These are phyloP conservation scores for Saturnia japonica DNA, from an alignment of 2,888 invertebrate species.

Conservation along the genomic window DNA sequence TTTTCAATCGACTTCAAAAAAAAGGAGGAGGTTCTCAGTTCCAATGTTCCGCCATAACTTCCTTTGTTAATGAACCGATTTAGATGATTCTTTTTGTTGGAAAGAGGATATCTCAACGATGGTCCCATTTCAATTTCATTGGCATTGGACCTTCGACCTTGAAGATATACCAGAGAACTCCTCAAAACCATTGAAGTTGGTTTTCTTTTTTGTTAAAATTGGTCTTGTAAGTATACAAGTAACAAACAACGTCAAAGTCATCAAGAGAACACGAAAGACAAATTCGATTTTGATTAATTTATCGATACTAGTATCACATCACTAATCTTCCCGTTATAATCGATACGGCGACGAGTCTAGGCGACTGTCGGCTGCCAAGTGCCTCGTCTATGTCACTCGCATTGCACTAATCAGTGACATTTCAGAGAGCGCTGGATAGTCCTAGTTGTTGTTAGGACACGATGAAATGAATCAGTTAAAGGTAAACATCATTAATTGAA, in stretches of 20 bases:
- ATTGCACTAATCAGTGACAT: constrained; percentile 18
- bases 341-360: constrained; percentile 42
- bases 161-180: no score
- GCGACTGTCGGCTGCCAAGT: constrained; percentile 34
- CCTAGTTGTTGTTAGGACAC: constrained; percentile 8
- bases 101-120: no score
- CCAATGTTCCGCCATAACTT: no score
- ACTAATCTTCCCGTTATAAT: constrained; percentile 35
- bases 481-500: neutral
- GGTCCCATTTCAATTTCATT: no score
- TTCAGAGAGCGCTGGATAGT: constrained; percentile 12
- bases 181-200: no score
- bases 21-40: no score
- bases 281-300: neutral
- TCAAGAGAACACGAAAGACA: neutral
- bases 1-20: no score
- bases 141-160: no score
- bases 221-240: neutral
- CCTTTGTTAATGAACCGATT: no score
- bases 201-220: no score
- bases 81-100: no score
- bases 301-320: constrained; percentile 5
- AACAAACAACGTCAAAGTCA: neutral
- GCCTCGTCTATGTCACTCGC: constrained; percentile 14
- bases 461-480: constrained; percentile 3